Percentiles rank a stretch among this genome's conserved stretches.
Conservation (phyloP, 2,797 vertebrate genomes). For the Bradypus variegatus region DNA sequence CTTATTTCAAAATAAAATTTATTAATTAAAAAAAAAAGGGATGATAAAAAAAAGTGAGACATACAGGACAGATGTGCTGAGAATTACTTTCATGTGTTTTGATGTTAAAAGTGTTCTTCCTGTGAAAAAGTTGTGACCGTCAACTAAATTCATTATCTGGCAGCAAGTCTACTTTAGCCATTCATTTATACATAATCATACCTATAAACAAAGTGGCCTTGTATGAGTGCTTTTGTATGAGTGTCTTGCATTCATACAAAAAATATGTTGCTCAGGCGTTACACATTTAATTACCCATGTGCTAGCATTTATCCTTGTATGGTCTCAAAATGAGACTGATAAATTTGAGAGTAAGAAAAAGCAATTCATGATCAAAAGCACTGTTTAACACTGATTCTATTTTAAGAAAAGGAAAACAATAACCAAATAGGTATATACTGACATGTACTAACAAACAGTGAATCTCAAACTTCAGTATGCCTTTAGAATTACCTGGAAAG, state of each 20-base stretch:
- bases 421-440: background rate
- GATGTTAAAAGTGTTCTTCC: background rate
- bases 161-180: background rate
- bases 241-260: background rate
- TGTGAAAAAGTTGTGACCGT: background rate
- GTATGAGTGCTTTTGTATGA: background rate
- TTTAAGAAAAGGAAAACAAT: background rate
- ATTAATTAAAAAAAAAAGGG: too few relatives aligned
- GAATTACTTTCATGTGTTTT: background rate
- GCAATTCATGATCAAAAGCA: background rate
- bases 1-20: too few relatives aligned
- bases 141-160: background rate
- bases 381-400: background rate
- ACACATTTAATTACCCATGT: background rate
- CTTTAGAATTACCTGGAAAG: background rate
- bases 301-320: background rate
- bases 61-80: background rate
- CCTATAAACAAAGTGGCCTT: background rate
- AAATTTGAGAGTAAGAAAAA: background rate
- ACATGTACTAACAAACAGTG: background rate
- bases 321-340: background rate
- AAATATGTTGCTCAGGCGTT: background rate
- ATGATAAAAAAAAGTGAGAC: too few relatives aligned
- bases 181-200: background rate
- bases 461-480: background rate